These are phyloP conservation scores for Margaritifera margaritifera DNA, from an alignment of 2,888 invertebrate genomes.

Conservation along the genomic window DNA sequence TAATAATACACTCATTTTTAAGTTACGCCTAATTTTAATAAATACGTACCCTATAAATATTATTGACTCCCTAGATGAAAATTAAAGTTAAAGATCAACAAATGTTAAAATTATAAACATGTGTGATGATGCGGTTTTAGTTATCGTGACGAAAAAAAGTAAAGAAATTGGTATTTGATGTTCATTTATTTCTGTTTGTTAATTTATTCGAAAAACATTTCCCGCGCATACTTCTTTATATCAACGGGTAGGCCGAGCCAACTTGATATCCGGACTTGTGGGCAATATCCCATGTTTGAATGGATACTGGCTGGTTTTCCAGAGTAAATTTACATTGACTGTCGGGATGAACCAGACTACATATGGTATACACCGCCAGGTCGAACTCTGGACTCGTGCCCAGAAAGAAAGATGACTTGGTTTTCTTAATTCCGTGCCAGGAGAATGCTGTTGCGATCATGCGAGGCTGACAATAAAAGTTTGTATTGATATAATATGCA, in stretches of 20 bases:
- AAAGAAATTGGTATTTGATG: too few species aligned
- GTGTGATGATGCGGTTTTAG: too few species aligned
- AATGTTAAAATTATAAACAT: too few species aligned
- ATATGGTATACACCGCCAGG: constrained; percentile 90
- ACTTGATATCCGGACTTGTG: constrained; percentile 51
- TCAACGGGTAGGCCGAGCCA: constrained; percentile 49
- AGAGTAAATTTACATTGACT: constrained; percentile 83
- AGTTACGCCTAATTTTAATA: too few species aligned
- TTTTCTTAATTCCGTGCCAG: constrained; percentile 50
- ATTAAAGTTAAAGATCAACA: too few species aligned
- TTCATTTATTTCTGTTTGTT: too few species aligned
- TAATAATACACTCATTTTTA: too few species aligned
- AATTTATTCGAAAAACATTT: too few species aligned
- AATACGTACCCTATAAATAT: too few species aligned
- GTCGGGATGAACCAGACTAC: constrained; percentile 85
- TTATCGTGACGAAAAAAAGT: too few species aligned
- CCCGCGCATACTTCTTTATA: constrained; percentile 5
- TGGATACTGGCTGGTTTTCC: constrained; percentile 81
- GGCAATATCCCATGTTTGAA: constrained; percentile 77
- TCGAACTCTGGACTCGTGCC: constrained; percentile 88
- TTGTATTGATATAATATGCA: too few species aligned
- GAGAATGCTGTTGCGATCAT: constrained; percentile 47
- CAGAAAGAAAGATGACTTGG: constrained; percentile 57
- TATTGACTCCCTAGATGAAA: too few species aligned
- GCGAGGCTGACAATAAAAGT: constrained; percentile 37